A percentile compares a stretch with the other conserved stretches of the same genome.
These are phyloP conservation scores for Hyaena hyaena DNA, from an alignment of 2,113 vertebrate species.

Conservation along the genomic window DNA sequence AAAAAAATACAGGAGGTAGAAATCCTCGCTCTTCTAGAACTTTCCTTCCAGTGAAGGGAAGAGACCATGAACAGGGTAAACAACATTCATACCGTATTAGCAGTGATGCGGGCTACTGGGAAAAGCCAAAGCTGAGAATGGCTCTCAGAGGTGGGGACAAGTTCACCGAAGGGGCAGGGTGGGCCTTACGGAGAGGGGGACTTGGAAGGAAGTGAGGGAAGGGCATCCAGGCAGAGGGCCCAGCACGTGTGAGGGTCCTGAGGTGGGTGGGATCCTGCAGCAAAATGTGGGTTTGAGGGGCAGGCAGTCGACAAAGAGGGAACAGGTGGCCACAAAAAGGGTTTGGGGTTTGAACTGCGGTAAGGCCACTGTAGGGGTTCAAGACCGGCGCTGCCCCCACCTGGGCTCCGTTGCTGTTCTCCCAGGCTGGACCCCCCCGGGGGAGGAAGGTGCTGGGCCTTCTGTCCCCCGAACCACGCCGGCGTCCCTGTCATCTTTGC, in stretches of 20 bases:
- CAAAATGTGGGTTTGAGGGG: not conserved
- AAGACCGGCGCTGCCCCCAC: too few relatives aligned
- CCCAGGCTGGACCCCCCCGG: too few relatives aligned
- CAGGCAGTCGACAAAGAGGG: not conserved
- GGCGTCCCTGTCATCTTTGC: not conserved
- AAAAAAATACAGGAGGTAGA: not conserved
- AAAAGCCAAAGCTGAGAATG: not conserved
- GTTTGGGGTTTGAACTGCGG: not conserved
- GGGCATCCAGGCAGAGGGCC: too few relatives aligned
- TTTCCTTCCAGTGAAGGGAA: not conserved
- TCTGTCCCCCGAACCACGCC: not conserved
- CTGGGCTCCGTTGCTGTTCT: not conserved
- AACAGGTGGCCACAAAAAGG: not conserved
- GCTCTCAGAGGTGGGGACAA: not conserved
- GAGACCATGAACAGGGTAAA: not conserved
- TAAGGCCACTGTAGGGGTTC: not conserved
- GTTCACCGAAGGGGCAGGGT: not conserved
- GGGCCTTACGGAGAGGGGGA: not conserved
- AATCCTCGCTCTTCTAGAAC: not conserved
- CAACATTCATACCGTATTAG: not conserved
- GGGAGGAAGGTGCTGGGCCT: too few relatives aligned
- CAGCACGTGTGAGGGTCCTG: not conserved
- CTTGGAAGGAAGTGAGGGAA: not conserved
- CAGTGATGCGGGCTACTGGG: not conserved
- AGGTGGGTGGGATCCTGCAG: not conserved